These are phyloP conservation scores for Hoplias malabaricus DNA, from an alignment of 2,113 vertebrate genomes.

Conservation along the genomic window DNA sequence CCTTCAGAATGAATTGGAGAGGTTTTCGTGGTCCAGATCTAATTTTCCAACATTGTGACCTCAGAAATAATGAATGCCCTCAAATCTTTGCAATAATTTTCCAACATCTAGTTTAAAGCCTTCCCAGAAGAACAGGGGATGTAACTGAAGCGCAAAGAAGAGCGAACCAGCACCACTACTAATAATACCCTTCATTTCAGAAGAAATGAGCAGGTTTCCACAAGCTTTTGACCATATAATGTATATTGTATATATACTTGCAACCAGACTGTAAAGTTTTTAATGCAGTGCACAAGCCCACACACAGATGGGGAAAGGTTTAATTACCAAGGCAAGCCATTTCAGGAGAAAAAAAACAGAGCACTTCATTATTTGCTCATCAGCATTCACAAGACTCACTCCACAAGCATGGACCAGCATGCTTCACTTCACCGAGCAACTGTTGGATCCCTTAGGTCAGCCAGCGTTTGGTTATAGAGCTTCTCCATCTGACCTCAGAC, in stretches of 20 bases:
- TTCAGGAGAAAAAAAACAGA: neutral
- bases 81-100: too few species aligned
- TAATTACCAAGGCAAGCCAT: neutral
- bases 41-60: too few species aligned
- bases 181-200: too few species aligned
- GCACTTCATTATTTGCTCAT: conserved; percentile 2
- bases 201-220: too few species aligned
- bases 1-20: too few species aligned
- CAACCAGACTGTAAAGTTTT: neutral
- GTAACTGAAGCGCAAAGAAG: too few species aligned
- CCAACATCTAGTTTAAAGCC: too few species aligned
- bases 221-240: too few species aligned
- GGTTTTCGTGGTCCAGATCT: too few species aligned
- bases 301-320: conserved; percentile 6
- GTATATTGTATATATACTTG: neutral
- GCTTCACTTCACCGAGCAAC: neutral
- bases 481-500: conserved; percentile 19
- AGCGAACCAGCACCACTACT: too few species aligned
- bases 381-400: neutral
- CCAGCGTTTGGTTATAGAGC: neutral
- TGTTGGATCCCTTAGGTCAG: neutral
- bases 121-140: too few species aligned
- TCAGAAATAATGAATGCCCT: too few species aligned
- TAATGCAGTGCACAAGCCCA: neutral
- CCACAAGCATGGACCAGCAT: neutral